Conservation (phyloP, 1,140 invertebrate genomes). For the Drosophila aff. region DNA sequence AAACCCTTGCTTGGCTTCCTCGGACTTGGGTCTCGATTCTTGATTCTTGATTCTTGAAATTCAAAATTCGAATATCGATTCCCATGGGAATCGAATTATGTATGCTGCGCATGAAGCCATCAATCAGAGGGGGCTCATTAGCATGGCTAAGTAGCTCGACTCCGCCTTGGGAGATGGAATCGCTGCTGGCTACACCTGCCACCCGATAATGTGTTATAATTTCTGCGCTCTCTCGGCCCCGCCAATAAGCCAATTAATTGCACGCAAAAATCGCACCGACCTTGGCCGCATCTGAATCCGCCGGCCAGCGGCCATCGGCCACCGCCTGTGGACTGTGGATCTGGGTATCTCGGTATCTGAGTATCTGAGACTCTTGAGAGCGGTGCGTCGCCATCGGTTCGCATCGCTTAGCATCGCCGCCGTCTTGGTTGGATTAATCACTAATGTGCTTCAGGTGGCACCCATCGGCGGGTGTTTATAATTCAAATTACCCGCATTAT, state of each 20-base stretch:
- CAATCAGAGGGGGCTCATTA: constrained; percentile 43
- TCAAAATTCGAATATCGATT: neutral
- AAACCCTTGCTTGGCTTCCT: constrained; percentile 51
- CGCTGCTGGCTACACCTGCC: constrained; percentile 31
- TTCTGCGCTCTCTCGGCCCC: constrained; percentile 34
- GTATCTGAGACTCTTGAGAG: constrained; percentile 3
- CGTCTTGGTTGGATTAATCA: constrained; percentile 25
- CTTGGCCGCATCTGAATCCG: constrained; percentile 56
- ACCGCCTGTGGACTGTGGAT: neutral
- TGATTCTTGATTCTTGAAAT: neutral
- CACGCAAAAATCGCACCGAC: constrained; percentile 67
- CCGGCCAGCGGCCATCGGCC: neutral
- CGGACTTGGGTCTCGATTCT: neutral
- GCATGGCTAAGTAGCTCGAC: constrained; percentile 36
- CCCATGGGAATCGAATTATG: constrained; percentile 1
- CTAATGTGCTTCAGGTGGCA: constrained; percentile 22
- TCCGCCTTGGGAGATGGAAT: constrained; percentile 11
- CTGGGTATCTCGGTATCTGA: constrained; percentile 2
- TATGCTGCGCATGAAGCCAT: constrained; percentile 7
- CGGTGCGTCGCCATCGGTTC: constrained; percentile 14
- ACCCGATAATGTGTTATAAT: constrained; percentile 67
- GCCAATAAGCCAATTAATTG: constrained; percentile 57
- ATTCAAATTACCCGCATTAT: constrained; percentile 38
- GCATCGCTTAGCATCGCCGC: neutral
- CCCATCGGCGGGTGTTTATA: constrained; percentile 14